Evolutionary conservation across 2,888 invertebrate species (phyloP), one percentile per base, ranked within the genome.

Genomic region (Leptinotarsa peninsularis): DNA sequence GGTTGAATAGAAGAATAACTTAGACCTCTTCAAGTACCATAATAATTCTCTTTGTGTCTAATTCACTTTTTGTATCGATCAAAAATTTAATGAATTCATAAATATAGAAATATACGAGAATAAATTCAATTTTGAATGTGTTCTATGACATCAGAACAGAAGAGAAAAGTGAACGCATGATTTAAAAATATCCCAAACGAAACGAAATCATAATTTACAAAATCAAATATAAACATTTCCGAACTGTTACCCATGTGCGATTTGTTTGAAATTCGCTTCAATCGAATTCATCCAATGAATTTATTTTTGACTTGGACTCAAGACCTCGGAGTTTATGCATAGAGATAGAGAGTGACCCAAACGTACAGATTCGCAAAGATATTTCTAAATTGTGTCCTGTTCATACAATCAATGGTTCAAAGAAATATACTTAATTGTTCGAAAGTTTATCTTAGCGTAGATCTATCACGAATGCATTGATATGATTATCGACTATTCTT

Each of bases 121-220:
- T 21, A 23, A 58, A 63, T 63, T n/a, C 2, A 63, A 63, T 27
- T 15, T 63, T 33, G 27, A 63, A 63, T 63, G 7, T 27, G n/a
- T 60, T 33, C 18, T 58, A 70, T 70, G 54, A 69, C 69, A 33
- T 56, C 69, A 56, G 43, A 69, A 5, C 54, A n/a, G 54, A 50
- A 50, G 68, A n/a, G 56, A 56, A 56, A 69, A 56, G 14, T 33
- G 5, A 69, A 27, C 7, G n/a, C n/a, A 27, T 13, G 49, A 60
- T 49, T 70, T 56, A 70, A 70, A 70, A 70, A 70, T 70, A 70
- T 58, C 58, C 49, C 58, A 49, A 70, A 70, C 15, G 58, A 56
- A 70, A 70, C 21, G 58, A 56, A 70, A 70, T 70, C 33, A 70
- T 70, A 70, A 58, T 23, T 70, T n/a, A 43, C 14, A 43, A 58